Evolutionary conservation across 2,113 vertebrate species (phyloP).

Genomic region (Notechis scutatus): DNA sequence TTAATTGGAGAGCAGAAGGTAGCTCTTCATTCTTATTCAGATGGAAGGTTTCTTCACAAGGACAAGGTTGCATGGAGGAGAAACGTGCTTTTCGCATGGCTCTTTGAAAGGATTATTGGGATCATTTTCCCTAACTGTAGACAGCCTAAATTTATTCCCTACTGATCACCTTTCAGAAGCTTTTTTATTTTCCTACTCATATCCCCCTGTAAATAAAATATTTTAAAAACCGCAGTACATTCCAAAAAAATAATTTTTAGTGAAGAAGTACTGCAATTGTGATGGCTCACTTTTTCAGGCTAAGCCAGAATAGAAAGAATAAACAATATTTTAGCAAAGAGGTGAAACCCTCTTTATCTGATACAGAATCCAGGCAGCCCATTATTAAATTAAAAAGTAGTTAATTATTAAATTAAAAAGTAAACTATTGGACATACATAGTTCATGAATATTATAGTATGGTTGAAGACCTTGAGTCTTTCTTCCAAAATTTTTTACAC

Average conservation of each 20-base stretch:
- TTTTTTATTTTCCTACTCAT: background rate
- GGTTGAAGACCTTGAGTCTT: background rate
- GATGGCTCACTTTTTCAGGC: background rate
- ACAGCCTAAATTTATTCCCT: background rate
- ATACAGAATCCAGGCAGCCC: slow-evolving; percentile 6
- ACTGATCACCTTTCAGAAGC: background rate
- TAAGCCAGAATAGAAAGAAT: background rate
- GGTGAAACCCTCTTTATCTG: background rate
- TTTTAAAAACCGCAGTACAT: background rate
- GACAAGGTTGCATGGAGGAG: background rate
- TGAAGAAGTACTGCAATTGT: background rate
- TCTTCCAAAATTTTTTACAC: background rate
- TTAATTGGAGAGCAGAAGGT: slow-evolving; percentile 21
- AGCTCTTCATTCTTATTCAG: background rate
- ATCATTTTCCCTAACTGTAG: background rate
- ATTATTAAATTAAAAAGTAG: background rate
- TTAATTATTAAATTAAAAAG: background rate
- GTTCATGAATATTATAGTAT: background rate
- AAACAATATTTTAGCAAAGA: background rate
- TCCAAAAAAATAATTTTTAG: background rate
- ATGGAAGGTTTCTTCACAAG: background rate
- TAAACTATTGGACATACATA: background rate
- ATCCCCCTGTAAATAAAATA: background rate
- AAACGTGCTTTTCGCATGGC: background rate
- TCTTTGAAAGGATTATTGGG: background rate